These are phyloP conservation scores for Prunella himalayana DNA, from an alignment of 2,113 vertebrate species.

Conservation along the genomic window DNA sequence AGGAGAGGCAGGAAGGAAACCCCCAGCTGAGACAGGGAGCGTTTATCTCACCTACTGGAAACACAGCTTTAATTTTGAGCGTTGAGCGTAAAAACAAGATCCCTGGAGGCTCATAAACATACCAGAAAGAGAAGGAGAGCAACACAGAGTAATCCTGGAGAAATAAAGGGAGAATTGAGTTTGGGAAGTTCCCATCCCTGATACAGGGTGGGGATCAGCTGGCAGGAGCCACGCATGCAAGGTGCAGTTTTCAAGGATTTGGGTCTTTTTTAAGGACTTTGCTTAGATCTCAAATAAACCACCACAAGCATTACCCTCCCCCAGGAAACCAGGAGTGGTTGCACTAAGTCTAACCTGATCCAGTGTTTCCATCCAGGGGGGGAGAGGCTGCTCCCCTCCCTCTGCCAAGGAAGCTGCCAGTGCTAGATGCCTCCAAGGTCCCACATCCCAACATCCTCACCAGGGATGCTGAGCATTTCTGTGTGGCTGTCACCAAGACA, in stretches of 20 bases:
- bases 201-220: not conserved
- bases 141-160: not conserved
- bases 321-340: not conserved
- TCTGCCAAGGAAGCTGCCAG: not conserved
- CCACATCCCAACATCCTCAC: fast-evolving
- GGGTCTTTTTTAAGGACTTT: not conserved
- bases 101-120: constrained; percentile 44
- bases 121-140: constrained; percentile 33
- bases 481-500: not conserved
- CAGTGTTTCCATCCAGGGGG: not conserved
- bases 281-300: not conserved
- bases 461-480: not conserved
- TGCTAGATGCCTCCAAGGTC: not conserved
- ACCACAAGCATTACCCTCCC: not conserved
- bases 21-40: not conserved
- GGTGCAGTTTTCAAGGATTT: not conserved
- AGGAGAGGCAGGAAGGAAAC: constrained; percentile 20
- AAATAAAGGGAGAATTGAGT: constrained; percentile 32
- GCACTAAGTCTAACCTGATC: not conserved
- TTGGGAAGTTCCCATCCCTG: not conserved
- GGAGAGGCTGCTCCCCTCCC: not conserved
- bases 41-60: constrained; percentile 55
- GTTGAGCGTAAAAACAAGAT: constrained; percentile 12
- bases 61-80: constrained; percentile 53
- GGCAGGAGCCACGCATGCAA: fast-evolving